phyloP scores from a whole-genome alignment of 2,113 vertebrate species.

The Laterallus jamaicensis region DNA sequence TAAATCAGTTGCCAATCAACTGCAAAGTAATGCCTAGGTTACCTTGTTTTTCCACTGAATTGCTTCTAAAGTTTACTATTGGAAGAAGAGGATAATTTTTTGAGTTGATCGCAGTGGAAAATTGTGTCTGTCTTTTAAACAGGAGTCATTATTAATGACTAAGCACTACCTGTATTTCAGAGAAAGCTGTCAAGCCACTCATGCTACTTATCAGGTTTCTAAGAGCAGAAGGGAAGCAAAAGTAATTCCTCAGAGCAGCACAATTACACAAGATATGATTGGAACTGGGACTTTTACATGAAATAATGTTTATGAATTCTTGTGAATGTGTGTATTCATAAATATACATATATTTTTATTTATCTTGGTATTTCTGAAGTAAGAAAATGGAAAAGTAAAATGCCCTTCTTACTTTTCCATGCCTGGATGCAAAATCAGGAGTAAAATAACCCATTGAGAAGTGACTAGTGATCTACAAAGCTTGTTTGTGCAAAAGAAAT shows the following conservation, averaged over 20 bases:
- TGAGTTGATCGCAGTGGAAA: background rate
- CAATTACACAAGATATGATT: background rate
- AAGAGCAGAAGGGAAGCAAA: background rate
- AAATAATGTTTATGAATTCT: background rate
- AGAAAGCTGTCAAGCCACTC: background rate
- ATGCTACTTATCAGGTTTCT: background rate
- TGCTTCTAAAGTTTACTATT: background rate
- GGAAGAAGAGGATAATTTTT: background rate
- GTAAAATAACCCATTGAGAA: background rate
- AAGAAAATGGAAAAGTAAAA: background rate
- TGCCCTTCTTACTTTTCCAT: background rate
- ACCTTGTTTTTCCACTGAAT: background rate
- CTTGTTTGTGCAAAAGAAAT: conserved; percentile 40
- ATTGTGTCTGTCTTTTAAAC: background rate
- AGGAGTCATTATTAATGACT: background rate
- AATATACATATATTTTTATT: background rate
- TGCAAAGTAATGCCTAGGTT: background rate
- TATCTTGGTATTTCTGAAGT: background rate
- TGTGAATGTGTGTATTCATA: background rate
- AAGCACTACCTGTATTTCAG: background rate
- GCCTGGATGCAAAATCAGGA: background rate
- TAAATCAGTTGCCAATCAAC: background rate
- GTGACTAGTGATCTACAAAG: background rate
- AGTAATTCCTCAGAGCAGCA: background rate
- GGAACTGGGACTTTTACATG: background rate